Evolutionary conservation across 2,113 vertebrate genomes (phyloP).

Genomic region (Pollimyrus isidori): DNA sequence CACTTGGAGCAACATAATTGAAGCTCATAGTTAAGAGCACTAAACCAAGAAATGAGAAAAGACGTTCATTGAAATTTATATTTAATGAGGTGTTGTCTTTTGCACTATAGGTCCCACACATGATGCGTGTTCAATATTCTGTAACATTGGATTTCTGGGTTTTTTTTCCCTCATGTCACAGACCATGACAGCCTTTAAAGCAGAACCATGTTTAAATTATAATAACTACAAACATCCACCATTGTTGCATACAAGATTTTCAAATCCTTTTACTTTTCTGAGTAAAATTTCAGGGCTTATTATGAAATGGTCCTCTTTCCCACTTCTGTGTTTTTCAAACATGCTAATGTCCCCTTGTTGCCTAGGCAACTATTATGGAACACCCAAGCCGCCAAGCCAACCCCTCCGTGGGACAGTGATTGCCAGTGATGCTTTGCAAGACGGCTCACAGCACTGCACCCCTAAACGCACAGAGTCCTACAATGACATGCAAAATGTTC

Average conservation of each 20-base stretch:
- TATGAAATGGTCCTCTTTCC: slow-evolving; percentile 27
- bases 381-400: slow-evolving; percentile 92
- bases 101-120: not conserved
- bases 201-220: slow-evolving; percentile 11
- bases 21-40: not conserved
- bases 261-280: slow-evolving; percentile 16
- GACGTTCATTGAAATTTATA: not conserved
- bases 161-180: not conserved
- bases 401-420: slow-evolving; percentile 92
- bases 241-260: slow-evolving; percentile 22
- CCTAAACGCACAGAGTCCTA: slow-evolving; percentile 94
- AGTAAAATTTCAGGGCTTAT: slow-evolving; percentile 32
- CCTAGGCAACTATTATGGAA: slow-evolving; percentile 99
- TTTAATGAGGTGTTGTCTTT: not conserved
- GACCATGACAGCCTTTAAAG: not conserved
- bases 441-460: slow-evolving; percentile 78
- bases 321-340: slow-evolving; percentile 43
- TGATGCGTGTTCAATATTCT: not conserved
- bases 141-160: not conserved
- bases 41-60: slow-evolving; percentile 1
- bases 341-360: slow-evolving; percentile 82
- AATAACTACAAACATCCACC: slow-evolving; percentile 34
- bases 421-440: slow-evolving; percentile 81
- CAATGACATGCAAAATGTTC: slow-evolving; percentile 98
- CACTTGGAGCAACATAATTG: not conserved